phyloP scores from a whole-genome alignment of 2,888 invertebrate species.

The Myopa tessellatipennis region DNA sequence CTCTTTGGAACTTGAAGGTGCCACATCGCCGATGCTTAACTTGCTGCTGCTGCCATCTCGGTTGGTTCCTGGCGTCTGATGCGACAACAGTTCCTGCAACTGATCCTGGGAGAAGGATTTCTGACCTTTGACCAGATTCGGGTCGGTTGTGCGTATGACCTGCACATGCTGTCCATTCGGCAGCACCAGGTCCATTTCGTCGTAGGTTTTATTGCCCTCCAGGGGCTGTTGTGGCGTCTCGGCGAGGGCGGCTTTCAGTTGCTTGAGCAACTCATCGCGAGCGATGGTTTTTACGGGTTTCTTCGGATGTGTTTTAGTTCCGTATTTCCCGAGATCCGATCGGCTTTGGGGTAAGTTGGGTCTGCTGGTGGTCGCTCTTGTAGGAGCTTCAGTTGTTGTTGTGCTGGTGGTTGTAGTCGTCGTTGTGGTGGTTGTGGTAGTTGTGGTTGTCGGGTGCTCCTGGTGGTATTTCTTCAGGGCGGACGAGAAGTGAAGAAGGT shows the following conservation, averaged over 20 bases:
- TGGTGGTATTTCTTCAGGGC: slow-evolving; percentile 76
- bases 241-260: slow-evolving; percentile 78
- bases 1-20: slow-evolving; percentile 72
- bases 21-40: slow-evolving; percentile 56
- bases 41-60: slow-evolving; percentile 44
- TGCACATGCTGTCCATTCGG: slow-evolving; percentile 82
- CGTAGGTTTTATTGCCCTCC: slow-evolving; percentile 75
- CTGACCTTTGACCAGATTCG: slow-evolving; percentile 75
- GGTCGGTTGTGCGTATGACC: slow-evolving; percentile 78
- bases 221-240: slow-evolving; percentile 76
- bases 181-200: slow-evolving; percentile 79
- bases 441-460: slow-evolving; percentile 77
- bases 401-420: slow-evolving; percentile 68
- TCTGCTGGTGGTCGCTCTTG: slow-evolving; percentile 70
- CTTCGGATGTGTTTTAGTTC: slow-evolving; percentile 51
- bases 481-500: slow-evolving; percentile 73
- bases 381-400: slow-evolving; percentile 61
- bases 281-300: slow-evolving; percentile 73
- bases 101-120: slow-evolving; percentile 66
- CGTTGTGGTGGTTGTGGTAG: slow-evolving; percentile 72
- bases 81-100: slow-evolving; percentile 67
- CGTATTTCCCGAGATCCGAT: slow-evolving; percentile 68
- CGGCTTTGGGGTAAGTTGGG: slow-evolving; percentile 73
- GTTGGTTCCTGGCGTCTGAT: slow-evolving; percentile 35
- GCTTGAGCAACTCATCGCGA: slow-evolving; percentile 79